Evolutionary conservation across 2,113 vertebrate genomes (phyloP).

Genomic region (Tricholaema leucomelas): DNA sequence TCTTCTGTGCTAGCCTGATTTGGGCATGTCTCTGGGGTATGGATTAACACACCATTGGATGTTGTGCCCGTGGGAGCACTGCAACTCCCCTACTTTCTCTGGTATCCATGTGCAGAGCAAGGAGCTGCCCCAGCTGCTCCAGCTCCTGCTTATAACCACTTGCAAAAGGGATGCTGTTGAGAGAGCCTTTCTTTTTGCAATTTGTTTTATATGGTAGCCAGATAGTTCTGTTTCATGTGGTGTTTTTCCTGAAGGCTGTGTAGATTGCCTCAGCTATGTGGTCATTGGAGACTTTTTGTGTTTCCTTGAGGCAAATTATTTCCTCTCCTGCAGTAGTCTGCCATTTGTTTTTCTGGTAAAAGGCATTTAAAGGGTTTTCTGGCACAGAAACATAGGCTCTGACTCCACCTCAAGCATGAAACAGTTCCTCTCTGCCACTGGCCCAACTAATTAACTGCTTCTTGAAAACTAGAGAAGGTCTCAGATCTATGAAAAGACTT

Average conservation of each 20-base stretch:
- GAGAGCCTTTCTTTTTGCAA: background rate
- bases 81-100: background rate
- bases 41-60: accelerated
- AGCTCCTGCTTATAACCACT: background rate
- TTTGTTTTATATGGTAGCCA: background rate
- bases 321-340: background rate
- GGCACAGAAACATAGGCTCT: background rate
- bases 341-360: background rate
- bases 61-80: background rate
- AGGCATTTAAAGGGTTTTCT: background rate
- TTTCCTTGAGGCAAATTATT: background rate
- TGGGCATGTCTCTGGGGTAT: background rate
- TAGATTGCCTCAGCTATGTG: background rate
- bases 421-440: background rate
- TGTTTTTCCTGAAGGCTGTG: background rate
- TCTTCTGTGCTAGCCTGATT: background rate
- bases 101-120: accelerated
- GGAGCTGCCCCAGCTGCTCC: background rate
- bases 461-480: background rate
- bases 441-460: background rate
- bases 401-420: background rate
- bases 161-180: background rate
- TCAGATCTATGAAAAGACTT: background rate
- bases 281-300: background rate
- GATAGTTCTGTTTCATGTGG: background rate